phyloP scores from a whole-genome alignment of 2,797 vertebrate genomes.

The Phalloptychus januarius region DNA sequence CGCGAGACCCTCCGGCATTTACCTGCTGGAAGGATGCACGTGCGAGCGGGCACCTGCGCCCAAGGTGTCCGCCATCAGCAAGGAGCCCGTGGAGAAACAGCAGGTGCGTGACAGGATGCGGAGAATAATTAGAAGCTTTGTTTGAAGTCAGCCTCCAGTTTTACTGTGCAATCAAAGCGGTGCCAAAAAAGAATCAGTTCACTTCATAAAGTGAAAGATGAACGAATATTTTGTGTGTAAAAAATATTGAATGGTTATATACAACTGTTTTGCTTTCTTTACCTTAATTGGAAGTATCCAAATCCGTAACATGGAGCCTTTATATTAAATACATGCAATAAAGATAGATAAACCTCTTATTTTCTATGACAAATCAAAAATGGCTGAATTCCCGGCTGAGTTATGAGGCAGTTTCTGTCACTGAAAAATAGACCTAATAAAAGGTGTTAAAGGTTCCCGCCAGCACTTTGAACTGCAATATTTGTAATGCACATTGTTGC shows the following conservation, averaged over 20 bases:
- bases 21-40: conserved; percentile 92
- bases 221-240: background rate
- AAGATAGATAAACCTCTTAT: background rate
- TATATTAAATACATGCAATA: background rate
- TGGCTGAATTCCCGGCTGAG: background rate
- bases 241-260: background rate
- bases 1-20: conserved; percentile 89
- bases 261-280: background rate
- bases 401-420: no score
- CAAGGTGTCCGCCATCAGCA: conserved; percentile 85
- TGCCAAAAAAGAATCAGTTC: background rate
- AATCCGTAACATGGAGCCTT: background rate
- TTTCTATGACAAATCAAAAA: background rate
- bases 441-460: background rate
- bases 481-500: background rate
- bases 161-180: background rate
- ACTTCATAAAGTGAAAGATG: background rate
- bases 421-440: background rate
- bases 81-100: conserved; percentile 86
- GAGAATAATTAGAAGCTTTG: background rate
- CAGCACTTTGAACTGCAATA: background rate
- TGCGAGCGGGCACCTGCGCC: conserved; percentile 90
- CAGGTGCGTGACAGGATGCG: conserved; percentile 82
- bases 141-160: background rate
- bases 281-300: background rate